A percentile compares a stretch with the other conserved stretches of the same genome.
Evolutionary conservation across 2,113 vertebrate species (phyloP).

Genomic region (Varanus salvator): DNA sequence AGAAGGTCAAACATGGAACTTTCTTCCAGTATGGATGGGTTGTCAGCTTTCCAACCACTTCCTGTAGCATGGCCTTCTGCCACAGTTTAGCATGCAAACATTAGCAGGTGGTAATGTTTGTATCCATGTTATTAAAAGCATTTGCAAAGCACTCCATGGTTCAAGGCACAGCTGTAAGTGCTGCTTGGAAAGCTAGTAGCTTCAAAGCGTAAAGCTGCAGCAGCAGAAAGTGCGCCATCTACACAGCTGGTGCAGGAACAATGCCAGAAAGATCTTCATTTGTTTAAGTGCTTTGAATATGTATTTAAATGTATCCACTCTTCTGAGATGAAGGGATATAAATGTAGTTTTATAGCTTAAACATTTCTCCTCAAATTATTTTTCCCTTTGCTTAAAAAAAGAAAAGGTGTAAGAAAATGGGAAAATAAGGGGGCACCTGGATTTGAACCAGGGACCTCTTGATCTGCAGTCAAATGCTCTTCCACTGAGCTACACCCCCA

Average conservation of each 20-base stretch:
- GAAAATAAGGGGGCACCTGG: slow-evolving; percentile 15
- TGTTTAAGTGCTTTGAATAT: not conserved
- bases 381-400: not conserved
- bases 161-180: not conserved
- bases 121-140: not conserved
- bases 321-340: not conserved
- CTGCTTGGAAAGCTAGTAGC: not conserved
- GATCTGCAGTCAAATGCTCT: slow-evolving; percentile 31
- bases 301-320: not conserved
- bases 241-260: not conserved
- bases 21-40: not conserved
- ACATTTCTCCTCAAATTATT: not conserved
- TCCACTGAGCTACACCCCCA: slow-evolving; percentile 23
- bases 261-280: too few species aligned
- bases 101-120: not conserved
- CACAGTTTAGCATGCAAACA: not conserved
- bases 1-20: too few species aligned
- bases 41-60: not conserved
- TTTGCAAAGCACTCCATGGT: too few species aligned
- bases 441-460: slow-evolving; percentile 41
- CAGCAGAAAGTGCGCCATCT: not conserved
- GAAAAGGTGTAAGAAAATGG: not conserved
- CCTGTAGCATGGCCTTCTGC: not conserved
- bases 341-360: not conserved
- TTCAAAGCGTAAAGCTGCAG: not conserved